phyloP scores from a whole-genome alignment of 2,113 vertebrate genomes.

The Gasterosteus aculeatus region DNA sequence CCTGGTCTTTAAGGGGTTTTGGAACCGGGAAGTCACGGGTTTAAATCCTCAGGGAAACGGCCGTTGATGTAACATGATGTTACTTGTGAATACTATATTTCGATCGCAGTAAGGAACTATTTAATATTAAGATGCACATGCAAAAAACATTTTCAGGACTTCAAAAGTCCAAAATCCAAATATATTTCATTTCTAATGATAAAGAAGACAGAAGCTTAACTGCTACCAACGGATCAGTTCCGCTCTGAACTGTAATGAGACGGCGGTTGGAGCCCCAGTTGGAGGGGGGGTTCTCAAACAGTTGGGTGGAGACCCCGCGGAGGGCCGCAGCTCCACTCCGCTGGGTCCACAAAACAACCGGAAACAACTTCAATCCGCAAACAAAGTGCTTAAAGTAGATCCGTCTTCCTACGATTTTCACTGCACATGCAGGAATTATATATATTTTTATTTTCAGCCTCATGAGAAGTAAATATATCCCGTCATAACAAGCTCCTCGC shows the following conservation, averaged over 20 bases:
- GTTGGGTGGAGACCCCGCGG: neutral
- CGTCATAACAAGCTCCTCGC: neutral
- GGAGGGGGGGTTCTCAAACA: conserved; percentile 26
- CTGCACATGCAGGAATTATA: neutral
- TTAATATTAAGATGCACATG: too few species aligned
- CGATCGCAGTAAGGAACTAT: neutral
- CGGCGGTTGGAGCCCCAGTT: conserved; percentile 20
- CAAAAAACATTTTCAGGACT: too few species aligned
- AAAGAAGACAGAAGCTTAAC: neutral
- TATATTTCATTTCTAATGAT: too few species aligned
- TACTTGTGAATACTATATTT: too few species aligned
- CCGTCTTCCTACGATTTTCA: neutral
- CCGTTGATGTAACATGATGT: too few species aligned
- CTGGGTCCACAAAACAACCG: neutral
- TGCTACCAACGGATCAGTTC: neutral
- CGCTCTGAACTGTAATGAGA: conserved; percentile 31
- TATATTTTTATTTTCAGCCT: neutral
- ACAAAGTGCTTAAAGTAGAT: neutral
- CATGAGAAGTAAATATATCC: neutral
- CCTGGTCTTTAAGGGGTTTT: conserved; percentile 35
- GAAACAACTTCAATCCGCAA: neutral
- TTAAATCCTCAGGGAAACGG: neutral
- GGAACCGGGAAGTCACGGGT: conserved; percentile 2
- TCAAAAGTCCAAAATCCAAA: too few species aligned
- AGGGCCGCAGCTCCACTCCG: neutral